phyloP scores from a whole-genome alignment of 1,140 invertebrate species.

The Nixonia krombeini region DNA sequence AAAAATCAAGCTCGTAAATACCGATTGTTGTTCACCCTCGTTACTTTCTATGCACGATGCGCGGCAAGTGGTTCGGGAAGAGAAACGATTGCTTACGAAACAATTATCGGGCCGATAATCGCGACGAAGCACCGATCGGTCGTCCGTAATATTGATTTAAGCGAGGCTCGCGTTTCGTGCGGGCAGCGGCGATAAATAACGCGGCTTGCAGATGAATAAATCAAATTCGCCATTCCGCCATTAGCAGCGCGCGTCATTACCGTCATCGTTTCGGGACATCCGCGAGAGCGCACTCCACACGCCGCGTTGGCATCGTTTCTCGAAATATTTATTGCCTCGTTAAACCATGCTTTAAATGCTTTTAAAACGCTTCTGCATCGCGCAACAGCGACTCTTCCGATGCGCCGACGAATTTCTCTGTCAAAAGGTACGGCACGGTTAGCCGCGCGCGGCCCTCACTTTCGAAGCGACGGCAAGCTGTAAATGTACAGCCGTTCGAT shows the following conservation, averaged over 20 bases:
- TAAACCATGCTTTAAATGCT: constrained; percentile 44
- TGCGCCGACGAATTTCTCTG: constrained; percentile 35
- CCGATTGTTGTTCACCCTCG: too few species aligned
- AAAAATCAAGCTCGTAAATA: too few species aligned
- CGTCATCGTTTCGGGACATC: too few species aligned
- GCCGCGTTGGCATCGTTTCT: constrained; percentile 34
- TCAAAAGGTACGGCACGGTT: constrained; percentile 17
- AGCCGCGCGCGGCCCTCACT: constrained; percentile 14
- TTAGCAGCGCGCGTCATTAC: too few species aligned
- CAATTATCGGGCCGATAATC: too few species aligned
- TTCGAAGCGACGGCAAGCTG: constrained; percentile 24
- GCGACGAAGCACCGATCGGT: too few species aligned
- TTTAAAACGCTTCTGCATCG: constrained; percentile 44
- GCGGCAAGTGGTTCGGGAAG: too few species aligned
- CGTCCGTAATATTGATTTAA: too few species aligned
- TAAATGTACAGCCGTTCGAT: constrained; percentile 44
- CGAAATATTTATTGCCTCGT: constrained; percentile 49
- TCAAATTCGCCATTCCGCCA: constrained; percentile 18
- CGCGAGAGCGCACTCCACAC: constrained; percentile 30
- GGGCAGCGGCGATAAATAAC: constrained; percentile 6
- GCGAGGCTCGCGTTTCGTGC: too few species aligned
- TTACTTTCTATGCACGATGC: too few species aligned
- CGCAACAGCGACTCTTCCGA: constrained; percentile 9
- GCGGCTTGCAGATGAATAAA: constrained; percentile 27
- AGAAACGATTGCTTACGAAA: too few species aligned